Conservation (phyloP, 2,888 invertebrate species). For the Silvanus unidentatus region DNA sequence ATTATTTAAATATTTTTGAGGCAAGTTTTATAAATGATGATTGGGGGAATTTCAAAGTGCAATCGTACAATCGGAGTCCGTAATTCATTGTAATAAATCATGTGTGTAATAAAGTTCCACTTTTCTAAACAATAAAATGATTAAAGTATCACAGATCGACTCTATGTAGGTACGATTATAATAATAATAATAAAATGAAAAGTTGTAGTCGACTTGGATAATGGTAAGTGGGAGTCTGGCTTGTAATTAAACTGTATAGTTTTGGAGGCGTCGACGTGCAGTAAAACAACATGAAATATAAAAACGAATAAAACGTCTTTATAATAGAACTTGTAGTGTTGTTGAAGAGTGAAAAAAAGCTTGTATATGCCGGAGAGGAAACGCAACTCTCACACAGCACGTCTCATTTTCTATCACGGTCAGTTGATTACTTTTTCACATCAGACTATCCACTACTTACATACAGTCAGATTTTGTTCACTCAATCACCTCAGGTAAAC, state of each 20-base stretch:
- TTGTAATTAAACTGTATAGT: slow-evolving; percentile 1
- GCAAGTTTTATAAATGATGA: too few species aligned
- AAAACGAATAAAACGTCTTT: slow-evolving; percentile 22
- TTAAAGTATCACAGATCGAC: too few species aligned
- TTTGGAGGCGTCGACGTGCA: slow-evolving; percentile 3
- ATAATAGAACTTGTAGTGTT: slow-evolving; percentile 20
- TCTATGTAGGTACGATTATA: too few species aligned
- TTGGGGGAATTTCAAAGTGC: too few species aligned
- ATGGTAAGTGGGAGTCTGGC: background rate
- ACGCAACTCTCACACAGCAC: slow-evolving; percentile 17
- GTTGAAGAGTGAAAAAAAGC: slow-evolving; percentile 3
- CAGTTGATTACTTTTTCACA: slow-evolving; percentile 19
- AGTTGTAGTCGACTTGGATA: too few species aligned
- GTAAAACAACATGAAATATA: background rate
- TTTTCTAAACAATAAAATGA: too few species aligned
- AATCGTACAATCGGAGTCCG: too few species aligned
- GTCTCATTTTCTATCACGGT: slow-evolving; percentile 20
- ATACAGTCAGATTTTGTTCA: slow-evolving; percentile 15
- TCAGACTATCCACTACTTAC: slow-evolving; percentile 7
- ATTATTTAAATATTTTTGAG: too few species aligned
- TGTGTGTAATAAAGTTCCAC: too few species aligned
- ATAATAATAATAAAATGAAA: too few species aligned
- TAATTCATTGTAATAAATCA: too few species aligned
- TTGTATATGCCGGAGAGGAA: slow-evolving; percentile 8
- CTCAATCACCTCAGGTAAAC: slow-evolving; percentile 34